Evolutionary conservation across 2,113 vertebrate genomes (phyloP).

Genomic region (Camarhynchus parvulus): DNA sequence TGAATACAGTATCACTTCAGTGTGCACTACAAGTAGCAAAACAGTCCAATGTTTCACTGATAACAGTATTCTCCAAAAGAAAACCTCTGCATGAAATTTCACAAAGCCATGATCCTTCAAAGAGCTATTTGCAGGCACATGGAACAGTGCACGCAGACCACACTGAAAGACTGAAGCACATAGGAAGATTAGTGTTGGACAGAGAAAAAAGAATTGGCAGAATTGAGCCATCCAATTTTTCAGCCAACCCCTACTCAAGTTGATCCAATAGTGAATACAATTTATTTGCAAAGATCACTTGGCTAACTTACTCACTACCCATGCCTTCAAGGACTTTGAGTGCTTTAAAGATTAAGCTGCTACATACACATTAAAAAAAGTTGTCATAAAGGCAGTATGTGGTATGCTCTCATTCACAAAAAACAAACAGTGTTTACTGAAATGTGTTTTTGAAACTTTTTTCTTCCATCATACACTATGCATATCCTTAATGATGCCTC

Average conservation of each 20-base stretch:
- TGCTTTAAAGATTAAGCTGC: not conserved
- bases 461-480: not conserved
- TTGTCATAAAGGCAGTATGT: not conserved
- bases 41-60: not conserved
- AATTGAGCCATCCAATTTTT: not conserved
- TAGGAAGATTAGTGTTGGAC: not conserved
- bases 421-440: not conserved
- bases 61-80: not conserved
- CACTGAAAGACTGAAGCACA: not conserved
- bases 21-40: conserved; percentile 23
- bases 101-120: not conserved
- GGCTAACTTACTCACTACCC: not conserved
- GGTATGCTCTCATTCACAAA: not conserved
- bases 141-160: not conserved
- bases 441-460: not conserved
- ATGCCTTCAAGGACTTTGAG: not conserved
- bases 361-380: not conserved
- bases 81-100: not conserved
- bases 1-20: conserved; percentile 5
- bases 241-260: not conserved
- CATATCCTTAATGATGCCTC: not conserved
- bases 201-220: not conserved
- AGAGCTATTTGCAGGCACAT: not conserved
- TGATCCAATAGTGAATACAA: not conserved
- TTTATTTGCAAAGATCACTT: not conserved